phyloP scores from a whole-genome alignment of 2,797 vertebrate species.

The Etheostoma perlongum region DNA sequence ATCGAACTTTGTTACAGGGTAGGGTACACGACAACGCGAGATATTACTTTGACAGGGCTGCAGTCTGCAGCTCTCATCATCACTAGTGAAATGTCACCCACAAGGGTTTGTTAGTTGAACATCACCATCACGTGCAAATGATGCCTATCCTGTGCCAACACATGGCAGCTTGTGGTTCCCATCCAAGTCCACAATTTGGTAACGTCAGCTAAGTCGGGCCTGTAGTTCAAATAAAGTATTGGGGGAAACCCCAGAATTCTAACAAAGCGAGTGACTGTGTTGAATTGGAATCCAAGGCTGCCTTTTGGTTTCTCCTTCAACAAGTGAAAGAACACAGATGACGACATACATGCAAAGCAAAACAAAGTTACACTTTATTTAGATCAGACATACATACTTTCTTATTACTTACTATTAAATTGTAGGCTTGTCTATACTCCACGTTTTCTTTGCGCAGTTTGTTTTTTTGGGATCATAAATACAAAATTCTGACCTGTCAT shows the following conservation, averaged over 20 bases:
- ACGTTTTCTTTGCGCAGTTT: neutral
- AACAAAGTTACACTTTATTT: neutral
- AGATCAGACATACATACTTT: neutral
- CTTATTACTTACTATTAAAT: no score
- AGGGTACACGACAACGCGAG: neutral
- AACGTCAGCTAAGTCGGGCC: slow-evolving; percentile 1
- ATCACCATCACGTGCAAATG: neutral
- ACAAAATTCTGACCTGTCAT: neutral
- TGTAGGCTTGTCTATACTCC: neutral
- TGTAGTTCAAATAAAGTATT: slow-evolving; percentile 9
- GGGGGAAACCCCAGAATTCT: neutral
- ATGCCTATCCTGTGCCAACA: neutral
- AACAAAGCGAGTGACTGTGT: neutral
- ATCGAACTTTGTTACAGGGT: slow-evolving; percentile 29
- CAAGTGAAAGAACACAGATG: neutral
- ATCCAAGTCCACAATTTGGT: slow-evolving; percentile 10
- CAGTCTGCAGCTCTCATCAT: neutral
- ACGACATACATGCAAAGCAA: neutral
- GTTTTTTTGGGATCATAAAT: neutral
- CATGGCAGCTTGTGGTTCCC: neutral
- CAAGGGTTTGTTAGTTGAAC: neutral
- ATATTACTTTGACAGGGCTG: neutral
- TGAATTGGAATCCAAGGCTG: neutral
- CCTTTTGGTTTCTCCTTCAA: neutral
- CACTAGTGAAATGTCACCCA: slow-evolving; percentile 4